phyloP scores from a whole-genome alignment of 2,797 vertebrate species.

The Sparidentex hasta region DNA sequence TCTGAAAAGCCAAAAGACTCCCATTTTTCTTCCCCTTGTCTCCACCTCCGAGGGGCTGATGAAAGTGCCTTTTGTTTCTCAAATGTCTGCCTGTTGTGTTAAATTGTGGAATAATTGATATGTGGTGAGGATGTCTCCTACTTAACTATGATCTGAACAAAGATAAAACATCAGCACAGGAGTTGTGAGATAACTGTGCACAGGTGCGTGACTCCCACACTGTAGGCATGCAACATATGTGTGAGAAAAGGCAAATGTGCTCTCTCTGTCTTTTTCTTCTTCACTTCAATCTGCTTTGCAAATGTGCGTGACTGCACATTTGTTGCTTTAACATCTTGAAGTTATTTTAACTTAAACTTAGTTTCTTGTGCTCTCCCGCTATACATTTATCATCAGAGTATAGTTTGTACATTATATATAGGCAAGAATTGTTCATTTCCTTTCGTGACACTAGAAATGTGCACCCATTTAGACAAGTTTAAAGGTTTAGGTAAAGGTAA shows the following conservation, averaged over 20 bases:
- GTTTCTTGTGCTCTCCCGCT: not conserved
- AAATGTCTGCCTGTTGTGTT: constrained; percentile 71
- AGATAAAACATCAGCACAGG: constrained; percentile 60
- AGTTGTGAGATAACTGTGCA: constrained; percentile 40
- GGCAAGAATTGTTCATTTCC: too few relatives aligned
- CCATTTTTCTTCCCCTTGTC: constrained; percentile 79
- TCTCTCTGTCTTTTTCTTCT: not conserved
- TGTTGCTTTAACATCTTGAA: not conserved
- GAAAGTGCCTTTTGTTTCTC: constrained; percentile 81
- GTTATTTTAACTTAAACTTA: not conserved
- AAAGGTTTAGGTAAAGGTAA: too few relatives aligned
- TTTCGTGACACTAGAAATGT: too few relatives aligned
- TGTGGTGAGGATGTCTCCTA: constrained; percentile 64
- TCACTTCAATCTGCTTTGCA: not conserved
- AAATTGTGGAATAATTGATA: constrained; percentile 77
- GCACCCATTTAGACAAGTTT: too few relatives aligned
- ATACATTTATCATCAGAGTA: not conserved
- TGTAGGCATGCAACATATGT: constrained; percentile 26
- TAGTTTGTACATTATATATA: too few relatives aligned
- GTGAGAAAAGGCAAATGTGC: constrained; percentile 5
- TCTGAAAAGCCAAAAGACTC: constrained; percentile 81
- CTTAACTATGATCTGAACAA: constrained; percentile 49
- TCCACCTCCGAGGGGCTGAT: constrained; percentile 69
- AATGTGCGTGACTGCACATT: not conserved
- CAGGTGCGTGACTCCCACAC: constrained; percentile 51